Evolutionary conservation across 2,888 invertebrate genomes (phyloP), one percentile per base, ranked within the genome.

Genomic region (Phlogophora meticulosa): DNA sequence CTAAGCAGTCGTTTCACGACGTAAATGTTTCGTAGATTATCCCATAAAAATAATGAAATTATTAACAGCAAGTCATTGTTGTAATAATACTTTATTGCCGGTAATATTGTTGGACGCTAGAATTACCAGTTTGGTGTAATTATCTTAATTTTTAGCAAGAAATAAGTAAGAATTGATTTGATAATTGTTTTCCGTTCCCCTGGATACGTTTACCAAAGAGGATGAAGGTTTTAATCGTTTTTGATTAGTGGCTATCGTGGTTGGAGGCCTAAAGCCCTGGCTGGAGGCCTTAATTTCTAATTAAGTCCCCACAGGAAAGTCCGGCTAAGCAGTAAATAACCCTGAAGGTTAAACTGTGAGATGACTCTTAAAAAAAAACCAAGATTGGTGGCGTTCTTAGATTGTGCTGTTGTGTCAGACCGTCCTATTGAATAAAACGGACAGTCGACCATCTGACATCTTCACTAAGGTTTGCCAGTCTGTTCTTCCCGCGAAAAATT

Each of bases 11-110:
- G 48, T 74, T 61, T 68, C 22, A 34, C 63, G 66, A 64, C 63
- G 13, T 40, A 9, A 24, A 43, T 42, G 42, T 68, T 69, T 63
- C 45, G 51, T 60, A 53, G 46, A 72, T 69, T 61, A 75, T 61
- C 60, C 36, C 63, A 80, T 80, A 80, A 77, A 80, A 70, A 43
- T 80, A 80, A 80, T 75, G 58, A 61, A 32, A 43, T 20, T 55
- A 63, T 70, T 74, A 65, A 51, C 51, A 38, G 24, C 38, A 20
- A 20, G 57, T 61, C 76, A 66, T 79, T 68, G 65, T 73, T 49
- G 48, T 58, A 78, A 69, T 78, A 67, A 61, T 32, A 36, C 34
- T 49, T 60, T 52, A 67, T 70, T 64, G 46, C 7, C n/a, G 48
- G 34, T 67, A 52, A 70, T 75, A 42, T 42, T 60, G 57, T 67